Base-by-base conservation (phyloP, 2,888 invertebrate species). In the Petrolisthes manimaculis region DNA sequence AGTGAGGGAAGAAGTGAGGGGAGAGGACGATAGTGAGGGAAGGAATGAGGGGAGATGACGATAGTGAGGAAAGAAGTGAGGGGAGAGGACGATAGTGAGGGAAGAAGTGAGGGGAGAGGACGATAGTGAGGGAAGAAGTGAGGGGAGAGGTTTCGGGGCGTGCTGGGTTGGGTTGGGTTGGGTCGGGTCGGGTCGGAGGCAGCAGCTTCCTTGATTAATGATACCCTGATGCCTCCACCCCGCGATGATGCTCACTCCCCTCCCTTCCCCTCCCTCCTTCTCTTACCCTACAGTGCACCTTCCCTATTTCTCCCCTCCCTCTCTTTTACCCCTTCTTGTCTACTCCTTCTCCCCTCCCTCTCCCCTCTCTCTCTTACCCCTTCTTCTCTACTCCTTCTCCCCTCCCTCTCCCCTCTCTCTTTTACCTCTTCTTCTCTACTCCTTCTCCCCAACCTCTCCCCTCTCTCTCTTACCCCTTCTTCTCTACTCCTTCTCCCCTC, bases 41-140 rank as follows among this genome's bases (percentile, higher is more conserved):
- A 24, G 61, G 18, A 61, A 24, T 55, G 24, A 61, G 51, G 77
- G 78, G 77, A 5, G 71, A n/a, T 71, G 37, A 54, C 5, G 54
- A 61, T 71, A 51, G 67, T 51, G 83, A 61, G 5, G 83, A 74
- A 74, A 74, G 83, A 51, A 71, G 54, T 54, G 67, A 14, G 51
- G 79, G 67, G 54, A 67, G 79, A 67, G 51, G 74, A 74, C 83
- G 75, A 74, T 83, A 83, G 75, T 83, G 74, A 84, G 56, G 67
- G 84, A 77, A 51, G n/a, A 24, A n/a, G 24, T 18, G 74, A n/a
- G 24, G 74, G 74, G 24, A n/a, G 74, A 74, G 74, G 74, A n/a
- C 6, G 61, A 14, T 61, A 9, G 61, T 61, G 71, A n/a, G 71
- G 71, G n/a, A n/a, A n/a, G n/a, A n/a, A n/a, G 77, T 37, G 18